phyloP scores from a whole-genome alignment of 2,797 vertebrate genomes.

The Myiotriccus ornatus region DNA sequence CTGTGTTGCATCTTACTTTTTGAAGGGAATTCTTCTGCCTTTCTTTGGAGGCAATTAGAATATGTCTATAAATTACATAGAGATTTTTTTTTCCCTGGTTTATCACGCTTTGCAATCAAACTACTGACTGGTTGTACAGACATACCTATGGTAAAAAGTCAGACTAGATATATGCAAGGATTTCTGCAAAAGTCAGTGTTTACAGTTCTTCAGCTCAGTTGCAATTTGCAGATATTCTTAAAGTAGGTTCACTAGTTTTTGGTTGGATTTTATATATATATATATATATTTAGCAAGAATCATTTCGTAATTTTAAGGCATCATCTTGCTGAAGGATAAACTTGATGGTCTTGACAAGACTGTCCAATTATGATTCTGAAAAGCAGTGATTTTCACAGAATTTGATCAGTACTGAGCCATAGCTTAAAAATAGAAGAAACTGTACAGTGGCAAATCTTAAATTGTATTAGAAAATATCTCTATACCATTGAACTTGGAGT shows the following conservation, averaged over 20 bases:
- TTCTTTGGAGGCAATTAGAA: neutral
- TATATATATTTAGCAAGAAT: neutral
- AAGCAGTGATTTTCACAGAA: neutral
- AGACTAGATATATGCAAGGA: neutral
- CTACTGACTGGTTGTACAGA: neutral
- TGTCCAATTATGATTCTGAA: neutral
- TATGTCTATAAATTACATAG: neutral
- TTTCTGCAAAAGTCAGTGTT: neutral
- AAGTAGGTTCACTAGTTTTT: accelerated
- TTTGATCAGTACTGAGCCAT: neutral
- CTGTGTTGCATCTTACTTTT: neutral
- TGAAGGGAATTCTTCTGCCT: neutral
- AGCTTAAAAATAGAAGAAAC: neutral
- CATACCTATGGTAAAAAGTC: neutral
- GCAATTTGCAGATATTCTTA: neutral
- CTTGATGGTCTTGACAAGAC: neutral
- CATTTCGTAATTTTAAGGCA: neutral
- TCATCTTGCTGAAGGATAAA: neutral
- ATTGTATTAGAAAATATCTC: neutral
- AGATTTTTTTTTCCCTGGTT: neutral
- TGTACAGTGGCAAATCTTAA: neutral
- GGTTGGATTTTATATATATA: neutral
- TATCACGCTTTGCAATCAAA: neutral
- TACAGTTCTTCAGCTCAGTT: neutral
- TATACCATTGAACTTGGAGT: neutral